Evolutionary conservation across 2,888 invertebrate species (phyloP).

Genomic region (Dioctria rufipes): DNA sequence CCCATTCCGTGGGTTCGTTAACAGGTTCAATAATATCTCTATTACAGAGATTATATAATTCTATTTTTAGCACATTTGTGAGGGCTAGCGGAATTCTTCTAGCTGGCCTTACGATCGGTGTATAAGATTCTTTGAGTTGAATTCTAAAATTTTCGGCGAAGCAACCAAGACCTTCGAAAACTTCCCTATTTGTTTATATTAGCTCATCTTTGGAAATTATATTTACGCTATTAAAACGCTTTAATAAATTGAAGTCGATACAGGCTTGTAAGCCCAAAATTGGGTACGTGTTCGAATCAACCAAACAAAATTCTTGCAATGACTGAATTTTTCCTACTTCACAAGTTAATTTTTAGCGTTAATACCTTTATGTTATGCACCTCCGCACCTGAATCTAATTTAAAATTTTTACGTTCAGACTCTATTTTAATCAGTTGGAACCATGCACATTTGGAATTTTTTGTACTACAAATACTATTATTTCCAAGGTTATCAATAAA

Average conservation of each 20-base stretch:
- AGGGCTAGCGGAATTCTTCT: constrained; percentile 23
- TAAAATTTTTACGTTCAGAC: background rate
- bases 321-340: background rate
- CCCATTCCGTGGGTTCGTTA: too few relatives aligned
- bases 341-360: background rate
- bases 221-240: constrained; percentile 38
- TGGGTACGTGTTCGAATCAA: background rate
- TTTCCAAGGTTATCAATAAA: too few relatives aligned
- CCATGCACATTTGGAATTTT: too few relatives aligned
- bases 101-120: constrained; percentile 47
- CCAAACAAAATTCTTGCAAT: background rate
- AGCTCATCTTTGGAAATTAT: constrained; percentile 21
- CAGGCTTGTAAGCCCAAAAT: constrained; percentile 45
- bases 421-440: background rate
- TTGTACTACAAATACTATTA: too few relatives aligned
- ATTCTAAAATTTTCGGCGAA: constrained; percentile 51
- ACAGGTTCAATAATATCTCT: background rate
- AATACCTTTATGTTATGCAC: background rate
- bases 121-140: constrained; percentile 49
- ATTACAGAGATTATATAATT: background rate
- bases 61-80: constrained; percentile 8
- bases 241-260: constrained; percentile 46
- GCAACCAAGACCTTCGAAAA: constrained; percentile 53
- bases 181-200: constrained; percentile 20
- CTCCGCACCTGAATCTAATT: constrained; percentile 19